Conservation (phyloP, 2,888 invertebrate genomes). For the Cremastinae sp. region DNA sequence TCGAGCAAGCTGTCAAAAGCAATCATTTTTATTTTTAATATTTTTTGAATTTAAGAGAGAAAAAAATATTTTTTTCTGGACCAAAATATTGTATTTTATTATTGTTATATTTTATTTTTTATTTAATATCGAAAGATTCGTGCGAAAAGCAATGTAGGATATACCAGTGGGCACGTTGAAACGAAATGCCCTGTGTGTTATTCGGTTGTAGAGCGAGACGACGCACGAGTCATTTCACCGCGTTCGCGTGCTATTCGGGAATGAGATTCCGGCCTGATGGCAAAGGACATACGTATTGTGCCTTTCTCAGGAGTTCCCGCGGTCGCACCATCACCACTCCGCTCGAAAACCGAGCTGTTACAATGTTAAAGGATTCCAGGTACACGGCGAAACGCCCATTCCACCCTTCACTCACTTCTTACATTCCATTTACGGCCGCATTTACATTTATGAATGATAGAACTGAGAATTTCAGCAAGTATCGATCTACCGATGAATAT, state of each 20-base stretch:
- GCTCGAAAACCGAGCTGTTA: conserved; percentile 54
- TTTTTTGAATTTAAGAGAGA: too few relatives aligned
- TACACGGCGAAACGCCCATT: conserved; percentile 56
- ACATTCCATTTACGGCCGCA: conserved; percentile 42
- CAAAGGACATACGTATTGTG: conserved; percentile 4
- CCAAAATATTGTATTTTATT: too few relatives aligned
- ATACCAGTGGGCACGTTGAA: not conserved
- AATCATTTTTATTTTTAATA: too few relatives aligned
- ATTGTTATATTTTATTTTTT: conserved; percentile 7
- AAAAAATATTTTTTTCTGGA: too few relatives aligned
- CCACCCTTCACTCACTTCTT: conserved; percentile 35
- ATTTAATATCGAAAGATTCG: conserved; percentile 4
- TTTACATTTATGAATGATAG: conserved; percentile 32
- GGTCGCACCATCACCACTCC: conserved; percentile 24
- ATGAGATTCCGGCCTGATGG: conserved; percentile 51
- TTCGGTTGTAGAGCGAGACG: conserved; percentile 20
- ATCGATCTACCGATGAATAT: too few relatives aligned
- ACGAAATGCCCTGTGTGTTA: conserved; percentile 6
- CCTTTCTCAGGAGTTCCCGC: conserved; percentile 25
- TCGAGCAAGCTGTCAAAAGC: too few relatives aligned
- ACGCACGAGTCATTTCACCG: conserved; percentile 39
- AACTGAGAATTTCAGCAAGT: conserved; percentile 31
- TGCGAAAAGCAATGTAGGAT: not conserved
- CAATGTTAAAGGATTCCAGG: conserved; percentile 57
- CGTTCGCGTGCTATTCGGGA: conserved; percentile 55